These are phyloP conservation scores for Dryobates pubescens DNA, from an alignment of 2,797 vertebrate species.

Conservation along the genomic window DNA sequence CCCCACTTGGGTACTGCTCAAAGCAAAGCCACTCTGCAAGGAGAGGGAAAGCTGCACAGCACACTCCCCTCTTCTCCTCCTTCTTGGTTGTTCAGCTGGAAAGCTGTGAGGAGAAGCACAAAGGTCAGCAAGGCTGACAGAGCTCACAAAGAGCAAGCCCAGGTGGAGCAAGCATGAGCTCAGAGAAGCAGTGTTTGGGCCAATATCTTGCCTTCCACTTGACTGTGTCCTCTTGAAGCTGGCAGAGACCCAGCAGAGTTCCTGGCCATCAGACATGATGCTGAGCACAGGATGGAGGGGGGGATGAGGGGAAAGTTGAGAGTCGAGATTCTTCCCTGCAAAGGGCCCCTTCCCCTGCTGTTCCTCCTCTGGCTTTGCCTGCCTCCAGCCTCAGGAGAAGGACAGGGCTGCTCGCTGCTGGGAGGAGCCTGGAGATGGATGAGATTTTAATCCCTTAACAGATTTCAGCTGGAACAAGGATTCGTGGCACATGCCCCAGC, in stretches of 20 bases:
- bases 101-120: neutral
- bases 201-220: neutral
- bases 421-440: neutral
- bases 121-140: neutral
- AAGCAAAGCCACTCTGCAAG: neutral
- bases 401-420: neutral
- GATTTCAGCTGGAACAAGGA: conserved; percentile 19
- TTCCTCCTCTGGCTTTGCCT: neutral
- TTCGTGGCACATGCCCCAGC: neutral
- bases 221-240: accelerated
- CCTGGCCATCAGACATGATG: accelerated
- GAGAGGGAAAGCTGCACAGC: accelerated
- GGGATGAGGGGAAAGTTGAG: neutral
- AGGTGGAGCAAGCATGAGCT: neutral
- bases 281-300: accelerated
- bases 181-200: neutral
- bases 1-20: too few relatives aligned
- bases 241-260: neutral
- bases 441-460: neutral
- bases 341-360: neutral
- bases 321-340: neutral
- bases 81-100: neutral
- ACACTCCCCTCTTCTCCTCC: neutral
- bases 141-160: neutral
- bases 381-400: neutral